Evolutionary conservation across 1,140 invertebrate species (phyloP).

Genomic region (Mizuhopecten yessoensis): DNA sequence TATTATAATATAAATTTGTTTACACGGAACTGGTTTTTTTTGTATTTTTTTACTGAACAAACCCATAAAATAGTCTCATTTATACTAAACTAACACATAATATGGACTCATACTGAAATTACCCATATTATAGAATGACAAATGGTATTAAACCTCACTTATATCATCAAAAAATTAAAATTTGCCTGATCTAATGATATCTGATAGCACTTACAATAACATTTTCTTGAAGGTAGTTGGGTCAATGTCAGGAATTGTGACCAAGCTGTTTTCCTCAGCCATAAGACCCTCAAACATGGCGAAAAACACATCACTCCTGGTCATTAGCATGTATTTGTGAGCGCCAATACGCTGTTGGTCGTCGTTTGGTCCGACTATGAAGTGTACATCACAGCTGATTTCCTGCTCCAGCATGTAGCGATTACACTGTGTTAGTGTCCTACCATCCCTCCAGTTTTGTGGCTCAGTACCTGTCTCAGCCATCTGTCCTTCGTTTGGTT

Average conservation of each 20-base stretch:
- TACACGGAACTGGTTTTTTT: no score
- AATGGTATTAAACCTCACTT: no score
- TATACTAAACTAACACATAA: no score
- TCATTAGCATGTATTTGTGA: conserved; percentile 65
- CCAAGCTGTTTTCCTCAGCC: conserved; percentile 47
- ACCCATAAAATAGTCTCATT: no score
- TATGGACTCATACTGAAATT: no score
- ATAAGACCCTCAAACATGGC: conserved; percentile 62
- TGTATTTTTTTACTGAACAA: no score
- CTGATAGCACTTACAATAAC: conserved; percentile 57
- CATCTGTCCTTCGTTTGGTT: no score
- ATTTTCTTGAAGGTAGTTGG: conserved; percentile 54
- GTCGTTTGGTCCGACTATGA: conserved; percentile 62
- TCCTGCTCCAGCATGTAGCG: conserved; percentile 68
- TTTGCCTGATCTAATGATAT: no score
- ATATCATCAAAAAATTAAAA: no score
- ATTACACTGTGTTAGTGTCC: conserved; percentile 66
- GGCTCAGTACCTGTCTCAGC: neutral
- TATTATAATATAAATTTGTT: no score
- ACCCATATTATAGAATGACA: no score
- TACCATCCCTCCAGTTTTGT: conserved; percentile 53
- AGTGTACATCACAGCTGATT: conserved; percentile 65
- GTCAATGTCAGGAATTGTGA: conserved; percentile 64
- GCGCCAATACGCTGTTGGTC: conserved; percentile 54
- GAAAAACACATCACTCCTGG: conserved; percentile 64